Evolutionary conservation across 1,140 invertebrate genomes (phyloP).

Genomic region (Drosophila dunni): DNA sequence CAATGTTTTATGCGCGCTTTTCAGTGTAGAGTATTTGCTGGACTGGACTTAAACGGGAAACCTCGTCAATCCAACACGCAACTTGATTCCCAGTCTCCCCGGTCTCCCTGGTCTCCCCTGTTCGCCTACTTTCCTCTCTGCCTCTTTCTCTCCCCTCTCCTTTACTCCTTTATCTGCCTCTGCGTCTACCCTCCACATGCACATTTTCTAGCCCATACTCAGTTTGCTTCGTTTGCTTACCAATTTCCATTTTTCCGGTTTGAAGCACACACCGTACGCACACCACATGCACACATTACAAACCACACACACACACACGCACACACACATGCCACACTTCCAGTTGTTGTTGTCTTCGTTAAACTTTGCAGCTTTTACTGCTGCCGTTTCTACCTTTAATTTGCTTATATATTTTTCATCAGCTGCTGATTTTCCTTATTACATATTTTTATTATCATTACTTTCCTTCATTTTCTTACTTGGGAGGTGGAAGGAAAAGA

Average conservation of each 20-base stretch:
- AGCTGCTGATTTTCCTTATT: constrained; percentile 34
- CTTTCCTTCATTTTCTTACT: constrained; percentile 3
- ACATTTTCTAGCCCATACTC: constrained; percentile 45
- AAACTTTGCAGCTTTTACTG: constrained; percentile 18
- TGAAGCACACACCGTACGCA: constrained; percentile 57
- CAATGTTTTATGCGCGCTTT: background rate
- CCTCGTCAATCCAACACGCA: constrained; percentile 33
- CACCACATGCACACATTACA: constrained; percentile 27
- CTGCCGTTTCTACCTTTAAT: constrained; percentile 46
- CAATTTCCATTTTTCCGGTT: constrained; percentile 80
- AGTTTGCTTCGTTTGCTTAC: constrained; percentile 72
- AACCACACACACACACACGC: constrained; percentile 10
- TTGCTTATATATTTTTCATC: constrained; percentile 70
- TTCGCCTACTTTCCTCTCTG: background rate
- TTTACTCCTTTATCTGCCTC: background rate
- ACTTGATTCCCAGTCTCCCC: constrained; percentile 3
- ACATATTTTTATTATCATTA: constrained; percentile 24
- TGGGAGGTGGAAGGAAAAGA: background rate
- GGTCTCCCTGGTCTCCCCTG: background rate
- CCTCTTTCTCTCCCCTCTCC: background rate
- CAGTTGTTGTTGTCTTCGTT: constrained; percentile 9
- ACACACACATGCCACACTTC: constrained; percentile 5
- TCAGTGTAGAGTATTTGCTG: constrained; percentile 7
- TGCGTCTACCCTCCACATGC: background rate
- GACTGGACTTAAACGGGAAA: constrained; percentile 32